These are phyloP conservation scores for Abrostola triplasia DNA, from an alignment of 2,888 invertebrate species.

Conservation along the genomic window DNA sequence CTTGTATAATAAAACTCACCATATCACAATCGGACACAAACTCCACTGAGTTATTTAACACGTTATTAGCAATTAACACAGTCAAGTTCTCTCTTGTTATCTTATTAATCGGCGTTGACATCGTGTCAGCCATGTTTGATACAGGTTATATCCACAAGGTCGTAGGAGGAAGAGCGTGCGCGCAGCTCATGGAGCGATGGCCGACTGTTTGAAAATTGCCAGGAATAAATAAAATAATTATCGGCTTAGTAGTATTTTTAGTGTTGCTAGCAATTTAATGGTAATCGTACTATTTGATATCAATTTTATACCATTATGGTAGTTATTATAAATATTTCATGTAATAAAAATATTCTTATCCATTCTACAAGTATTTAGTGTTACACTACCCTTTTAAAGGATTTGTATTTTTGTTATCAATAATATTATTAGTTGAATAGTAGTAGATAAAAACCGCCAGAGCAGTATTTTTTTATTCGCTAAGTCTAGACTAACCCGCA, in stretches of 20 bases:
- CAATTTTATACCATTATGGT: too few species aligned
- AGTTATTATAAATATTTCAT: too few species aligned
- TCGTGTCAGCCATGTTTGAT: conserved; percentile 65
- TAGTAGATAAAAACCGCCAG: too few species aligned
- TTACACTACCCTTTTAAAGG: too few species aligned
- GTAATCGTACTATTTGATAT: conserved; percentile 6
- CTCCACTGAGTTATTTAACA: conserved; percentile 73
- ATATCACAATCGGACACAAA: conserved; percentile 69
- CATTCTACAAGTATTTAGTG: too few species aligned
- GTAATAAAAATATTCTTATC: too few species aligned
- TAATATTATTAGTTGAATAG: too few species aligned
- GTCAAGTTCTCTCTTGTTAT: conserved; percentile 71
- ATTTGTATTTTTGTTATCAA: not conserved
- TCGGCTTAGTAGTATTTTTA: too few species aligned
- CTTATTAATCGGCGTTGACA: conserved; percentile 75
- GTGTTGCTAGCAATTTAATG: conserved; percentile 21
- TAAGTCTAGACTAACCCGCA: too few species aligned
- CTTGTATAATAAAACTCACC: conserved; percentile 48
- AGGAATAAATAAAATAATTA: conserved; percentile 10
- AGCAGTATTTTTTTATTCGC: too few species aligned
- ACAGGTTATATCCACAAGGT: conserved; percentile 5
- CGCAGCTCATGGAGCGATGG: conserved; percentile 13
- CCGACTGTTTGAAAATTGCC: conserved; percentile 18
- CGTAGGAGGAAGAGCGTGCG: conserved; percentile 4
- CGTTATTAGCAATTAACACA: conserved; percentile 75